phyloP scores from a whole-genome alignment of 92 coral and sea anemone genomes.

The Porites rus region DNA sequence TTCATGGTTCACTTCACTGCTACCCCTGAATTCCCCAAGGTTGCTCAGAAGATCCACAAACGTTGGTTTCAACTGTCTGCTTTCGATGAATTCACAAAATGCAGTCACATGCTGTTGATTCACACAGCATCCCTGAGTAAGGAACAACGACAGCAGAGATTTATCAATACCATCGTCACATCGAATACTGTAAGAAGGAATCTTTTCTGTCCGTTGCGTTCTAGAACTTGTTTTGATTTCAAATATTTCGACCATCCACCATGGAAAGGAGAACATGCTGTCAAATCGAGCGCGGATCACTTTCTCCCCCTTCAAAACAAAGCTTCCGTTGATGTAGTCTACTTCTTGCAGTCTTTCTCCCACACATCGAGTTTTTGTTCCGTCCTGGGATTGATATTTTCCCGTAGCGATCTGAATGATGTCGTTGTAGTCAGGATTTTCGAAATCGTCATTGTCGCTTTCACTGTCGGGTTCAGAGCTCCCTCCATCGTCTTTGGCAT shows the following conservation, averaged over 20 bases:
- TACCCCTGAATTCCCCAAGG: slow-evolving; percentile 31
- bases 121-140: slow-evolving; percentile 44
- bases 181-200: slow-evolving; percentile 69
- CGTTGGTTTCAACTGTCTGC: slow-evolving; percentile 27
- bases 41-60: slow-evolving; percentile 36
- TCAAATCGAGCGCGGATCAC: slow-evolving; percentile 65
- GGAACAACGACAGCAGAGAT: slow-evolving; percentile 41
- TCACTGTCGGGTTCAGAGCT: slow-evolving; percentile 58
- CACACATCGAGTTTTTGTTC: slow-evolving; percentile 29
- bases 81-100: slow-evolving; percentile 42
- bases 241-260: slow-evolving; percentile 49
- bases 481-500: slow-evolving; percentile 16
- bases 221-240: slow-evolving; percentile 13
- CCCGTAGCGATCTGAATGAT: slow-evolving; percentile 48
- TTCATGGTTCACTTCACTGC: slow-evolving; percentile 41
- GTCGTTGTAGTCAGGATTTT: slow-evolving; percentile 54
- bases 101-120: slow-evolving; percentile 35
- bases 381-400: slow-evolving; percentile 20
- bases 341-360: slow-evolving; percentile 37
- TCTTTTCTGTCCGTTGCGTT: slow-evolving; percentile 1
- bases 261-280: slow-evolving; percentile 39
- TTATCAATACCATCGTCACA: slow-evolving; percentile 53
- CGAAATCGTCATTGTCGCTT: slow-evolving; percentile 65
- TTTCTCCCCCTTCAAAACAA: slow-evolving; percentile 10
- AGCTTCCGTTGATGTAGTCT: background rate